phyloP scores from a whole-genome alignment of 2,113 vertebrate species.

The Peucedramus taeniatus region DNA sequence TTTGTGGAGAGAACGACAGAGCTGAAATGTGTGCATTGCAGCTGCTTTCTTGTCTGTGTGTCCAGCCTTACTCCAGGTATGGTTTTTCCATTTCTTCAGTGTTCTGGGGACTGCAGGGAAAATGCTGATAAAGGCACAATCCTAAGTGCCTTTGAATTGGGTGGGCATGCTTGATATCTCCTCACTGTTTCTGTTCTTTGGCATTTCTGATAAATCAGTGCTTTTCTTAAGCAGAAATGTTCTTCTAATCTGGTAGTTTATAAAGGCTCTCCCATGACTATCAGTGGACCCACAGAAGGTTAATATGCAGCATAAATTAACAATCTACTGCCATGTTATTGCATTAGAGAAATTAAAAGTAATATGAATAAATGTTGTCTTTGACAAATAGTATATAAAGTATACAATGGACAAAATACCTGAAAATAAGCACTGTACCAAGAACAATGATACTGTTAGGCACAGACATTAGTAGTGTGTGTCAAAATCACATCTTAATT shows the following conservation, averaged over 20 bases:
- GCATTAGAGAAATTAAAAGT: neutral
- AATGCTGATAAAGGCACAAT: neutral
- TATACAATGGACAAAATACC: neutral
- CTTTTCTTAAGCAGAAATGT: neutral
- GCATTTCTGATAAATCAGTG: neutral
- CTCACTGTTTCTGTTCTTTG: neutral
- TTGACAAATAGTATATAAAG: neutral
- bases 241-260: neutral
- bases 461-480: neutral
- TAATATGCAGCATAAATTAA: neutral
- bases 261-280: neutral
- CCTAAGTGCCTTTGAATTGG: neutral
- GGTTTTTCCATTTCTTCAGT: neutral
- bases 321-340: neutral
- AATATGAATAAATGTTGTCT: neutral
- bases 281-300: neutral
- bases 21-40: neutral
- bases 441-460: neutral
- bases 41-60: fast-evolving
- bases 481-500: neutral
- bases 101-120: neutral
- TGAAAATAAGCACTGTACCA: neutral
- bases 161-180: neutral
- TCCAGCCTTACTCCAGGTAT: neutral
- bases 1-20: neutral